Evolutionary conservation across 2,888 invertebrate species (phyloP).

Genomic region (Drosophila subquinaria): DNA sequence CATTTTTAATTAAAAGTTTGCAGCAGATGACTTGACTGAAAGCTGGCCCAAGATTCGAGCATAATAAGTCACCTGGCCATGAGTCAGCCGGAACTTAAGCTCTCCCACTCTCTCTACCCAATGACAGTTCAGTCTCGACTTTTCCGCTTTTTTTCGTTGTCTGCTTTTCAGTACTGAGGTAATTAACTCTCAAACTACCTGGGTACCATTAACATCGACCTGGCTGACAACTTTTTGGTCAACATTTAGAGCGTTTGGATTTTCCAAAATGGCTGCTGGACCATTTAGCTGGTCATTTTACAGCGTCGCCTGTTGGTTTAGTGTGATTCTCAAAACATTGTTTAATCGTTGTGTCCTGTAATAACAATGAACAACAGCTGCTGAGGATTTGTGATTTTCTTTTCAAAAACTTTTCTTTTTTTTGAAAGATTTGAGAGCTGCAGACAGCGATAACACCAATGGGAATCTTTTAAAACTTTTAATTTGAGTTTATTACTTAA

Average conservation of each 20-base stretch:
- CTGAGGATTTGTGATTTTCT: not conserved
- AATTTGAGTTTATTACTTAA: not conserved
- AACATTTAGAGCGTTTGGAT: constrained; percentile 3
- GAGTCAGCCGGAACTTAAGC: constrained; percentile 41
- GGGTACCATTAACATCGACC: constrained; percentile 30
- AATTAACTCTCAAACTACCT: constrained; percentile 45
- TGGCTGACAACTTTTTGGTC: constrained; percentile 22
- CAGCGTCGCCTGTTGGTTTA: constrained; percentile 9
- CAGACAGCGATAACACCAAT: not conserved
- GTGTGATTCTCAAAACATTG: not conserved
- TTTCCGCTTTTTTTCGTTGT: not conserved
- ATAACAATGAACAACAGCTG: constrained; percentile 23
- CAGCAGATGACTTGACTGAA: constrained; percentile 38
- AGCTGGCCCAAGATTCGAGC: constrained; percentile 21
- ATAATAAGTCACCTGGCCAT: constrained; percentile 36
- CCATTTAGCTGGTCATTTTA: constrained; percentile 15
- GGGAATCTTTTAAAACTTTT: not conserved
- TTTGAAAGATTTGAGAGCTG: not conserved
- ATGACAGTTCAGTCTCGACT: constrained; percentile 9
- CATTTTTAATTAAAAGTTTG: constrained; percentile 64
- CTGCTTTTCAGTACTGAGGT: constrained; percentile 15
- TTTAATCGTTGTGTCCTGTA: constrained; percentile 19
- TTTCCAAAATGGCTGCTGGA: constrained; percentile 16
- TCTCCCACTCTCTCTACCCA: constrained; percentile 5
- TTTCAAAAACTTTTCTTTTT: not conserved